These are phyloP conservation scores for Malaclemys terrapin DNA, from an alignment of 2,113 vertebrate genomes.

Conservation along the genomic window DNA sequence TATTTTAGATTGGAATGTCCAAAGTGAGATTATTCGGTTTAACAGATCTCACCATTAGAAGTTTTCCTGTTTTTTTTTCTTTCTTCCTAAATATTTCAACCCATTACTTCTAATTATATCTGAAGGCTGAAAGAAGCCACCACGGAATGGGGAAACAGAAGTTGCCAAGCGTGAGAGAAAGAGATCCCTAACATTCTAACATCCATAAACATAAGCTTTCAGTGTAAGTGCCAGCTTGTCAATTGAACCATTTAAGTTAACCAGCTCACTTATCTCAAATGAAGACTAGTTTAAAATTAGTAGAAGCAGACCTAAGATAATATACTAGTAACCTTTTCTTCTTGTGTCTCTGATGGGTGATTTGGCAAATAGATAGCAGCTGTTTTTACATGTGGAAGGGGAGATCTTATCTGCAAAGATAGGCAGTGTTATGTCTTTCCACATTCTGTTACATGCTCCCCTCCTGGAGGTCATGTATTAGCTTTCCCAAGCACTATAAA, in stretches of 20 bases:
- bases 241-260: constrained; percentile 17
- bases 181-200: not conserved
- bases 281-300: not conserved
- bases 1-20: not conserved
- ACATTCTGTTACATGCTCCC: not conserved
- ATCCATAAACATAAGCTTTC: not conserved
- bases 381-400: not conserved
- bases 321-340: not conserved
- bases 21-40: not conserved
- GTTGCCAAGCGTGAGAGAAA: accelerated
- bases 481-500: not conserved
- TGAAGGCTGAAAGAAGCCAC: not conserved
- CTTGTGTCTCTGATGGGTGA: not conserved
- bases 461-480: not conserved
- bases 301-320: not conserved
- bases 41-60: not conserved
- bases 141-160: not conserved
- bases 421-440: not conserved
- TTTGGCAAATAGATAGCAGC: not conserved
- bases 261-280: not conserved
- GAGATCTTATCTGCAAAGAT: not conserved
- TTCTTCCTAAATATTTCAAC: not conserved
- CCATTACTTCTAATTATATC: not conserved
- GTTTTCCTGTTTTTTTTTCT: not conserved
- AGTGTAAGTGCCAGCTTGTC: not conserved